Base-by-base conservation (phyloP, 1,140 invertebrate genomes). In the Magallana gigas region DNA sequence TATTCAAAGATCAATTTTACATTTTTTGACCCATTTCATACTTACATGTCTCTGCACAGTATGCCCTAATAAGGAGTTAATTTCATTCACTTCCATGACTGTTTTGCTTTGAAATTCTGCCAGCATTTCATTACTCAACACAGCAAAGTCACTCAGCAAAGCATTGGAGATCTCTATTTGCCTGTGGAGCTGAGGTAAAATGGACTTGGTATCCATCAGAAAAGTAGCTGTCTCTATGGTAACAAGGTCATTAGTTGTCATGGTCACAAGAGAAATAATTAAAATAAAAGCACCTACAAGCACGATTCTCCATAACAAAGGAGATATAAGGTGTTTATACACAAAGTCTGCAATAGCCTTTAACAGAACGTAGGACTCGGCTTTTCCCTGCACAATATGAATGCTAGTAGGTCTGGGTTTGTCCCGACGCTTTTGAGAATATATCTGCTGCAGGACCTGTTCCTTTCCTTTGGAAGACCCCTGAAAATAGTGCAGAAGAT, bases 361-460 rank as follows among this genome's bases (percentile, higher is more conserved):
- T n/a, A 84, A 6, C 29, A 36, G 18, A 18, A 29, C n/a, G 8
- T 83, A 8, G 5, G 57, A 83, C 9, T 83, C 18, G 0, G n/a
- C 12, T 48, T 84, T 84, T 8, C 60, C 58, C 14, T 59, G 59
- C 83, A 60, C 23, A 23, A 16, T 8, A 58, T 57, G 83, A n/a
- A 83, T 57, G 3, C 18, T 14, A 64, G 62, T 80, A 9, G 88
- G 85, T 57, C 57, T 88, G 14, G 87, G 89, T 59, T 90, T 92
- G 16, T 90, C 81, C 18, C 81, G 83, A 87, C 91, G 91, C 87
- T 92, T 93, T 71, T 93, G 90, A 23, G 90, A 86, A 90, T 91
- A 92, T 84, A 94, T 92, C 85, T 94, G 91, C 5, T 89, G 90
- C 76, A 94, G 87, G 85, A 94, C 93, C 48, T 94, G 92, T 71